Evolutionary conservation across 2,113 vertebrate genomes (phyloP), one percentile per base, ranked within the genome.

Genomic region (Cyanoliseus patagonus): DNA sequence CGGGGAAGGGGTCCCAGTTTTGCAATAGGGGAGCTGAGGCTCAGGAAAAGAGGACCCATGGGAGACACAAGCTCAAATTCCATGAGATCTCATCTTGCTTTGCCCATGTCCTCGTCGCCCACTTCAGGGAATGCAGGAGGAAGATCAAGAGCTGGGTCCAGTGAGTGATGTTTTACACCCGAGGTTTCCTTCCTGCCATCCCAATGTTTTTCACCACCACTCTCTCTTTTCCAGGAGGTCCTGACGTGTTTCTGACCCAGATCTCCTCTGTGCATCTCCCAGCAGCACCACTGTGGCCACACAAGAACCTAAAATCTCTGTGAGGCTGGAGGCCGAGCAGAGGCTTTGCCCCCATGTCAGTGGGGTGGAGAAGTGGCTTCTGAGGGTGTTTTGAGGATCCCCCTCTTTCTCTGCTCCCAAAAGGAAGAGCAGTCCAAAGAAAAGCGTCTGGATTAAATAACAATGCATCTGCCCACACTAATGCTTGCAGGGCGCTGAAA

Each of bases 121-220:
- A 57, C 46, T 72, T 44, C 47, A 73, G 41, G 46, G 66, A 78
- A 44, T 8, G 7, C 46, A 70, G 59, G 28, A 74, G 18, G 4
- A 19, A 92, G 59, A 67, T 49, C 37, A 51, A 86, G 92, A 8
- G 49, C 63, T 67, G 31, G 24, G 15, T 86, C 64, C 23, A 20
- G 3, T 0, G 0, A 51, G 30, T 4, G 37, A 28, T 6, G 7
- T 69, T 94, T 74, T 37, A 69, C 17, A 66, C 24, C 41, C 1
- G 0, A 75, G 10, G 6, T n/a, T 81, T 91, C 31, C 42, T 64
- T 78, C 27, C 44, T 1, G 1, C 13, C 33, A 64, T 13, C 30
- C 8, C 47, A 75, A n/a, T 1, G 2, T 41, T 86, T 70, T 77
- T 86, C 23, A 76, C 11, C 12, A 78, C 7, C 46, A 44, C 18